phyloP scores from a whole-genome alignment of 2,888 invertebrate species.

The Chelonus formosanus region DNA sequence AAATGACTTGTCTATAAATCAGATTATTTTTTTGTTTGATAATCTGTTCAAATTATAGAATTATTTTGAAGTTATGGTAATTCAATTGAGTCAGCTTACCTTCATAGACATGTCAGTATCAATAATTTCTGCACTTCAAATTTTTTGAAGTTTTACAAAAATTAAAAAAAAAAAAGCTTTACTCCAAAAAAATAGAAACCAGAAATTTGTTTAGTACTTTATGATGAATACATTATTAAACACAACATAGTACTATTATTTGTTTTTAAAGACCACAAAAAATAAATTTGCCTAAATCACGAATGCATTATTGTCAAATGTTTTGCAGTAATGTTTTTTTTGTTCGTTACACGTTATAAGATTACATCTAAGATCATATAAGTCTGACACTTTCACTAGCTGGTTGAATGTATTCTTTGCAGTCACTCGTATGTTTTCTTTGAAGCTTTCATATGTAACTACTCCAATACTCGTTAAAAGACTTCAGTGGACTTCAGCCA shows the following conservation, averaged over 20 bases:
- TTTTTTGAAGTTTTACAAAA: slow-evolving; percentile 3
- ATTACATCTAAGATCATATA: neutral
- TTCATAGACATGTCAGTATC: slow-evolving; percentile 36
- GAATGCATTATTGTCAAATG: slow-evolving; percentile 4
- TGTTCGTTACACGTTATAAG: neutral
- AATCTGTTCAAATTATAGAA: too few relatives aligned
- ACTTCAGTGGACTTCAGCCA: slow-evolving; percentile 18
- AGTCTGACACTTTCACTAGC: neutral
- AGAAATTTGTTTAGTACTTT: neutral
- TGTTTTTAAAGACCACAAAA: slow-evolving; percentile 6
- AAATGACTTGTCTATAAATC: too few relatives aligned
- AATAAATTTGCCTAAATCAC: neutral
- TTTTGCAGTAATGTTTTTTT: too few relatives aligned
- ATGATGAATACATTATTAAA: slow-evolving; percentile 15
- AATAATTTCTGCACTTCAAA: neutral
- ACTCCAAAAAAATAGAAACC: neutral
- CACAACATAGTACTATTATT: neutral
- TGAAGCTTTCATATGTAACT: neutral
- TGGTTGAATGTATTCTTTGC: too few relatives aligned
- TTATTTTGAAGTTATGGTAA: neutral
- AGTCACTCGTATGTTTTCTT: too few relatives aligned
- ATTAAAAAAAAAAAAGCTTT: neutral
- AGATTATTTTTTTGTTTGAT: too few relatives aligned
- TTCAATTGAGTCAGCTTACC: slow-evolving; percentile 23
- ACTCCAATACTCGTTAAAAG: neutral